A percentile compares a stretch with the other conserved stretches of the same genome.
phyloP scores from a whole-genome alignment of 2,888 invertebrate species.

The Hirudinaria manillensis region DNA sequence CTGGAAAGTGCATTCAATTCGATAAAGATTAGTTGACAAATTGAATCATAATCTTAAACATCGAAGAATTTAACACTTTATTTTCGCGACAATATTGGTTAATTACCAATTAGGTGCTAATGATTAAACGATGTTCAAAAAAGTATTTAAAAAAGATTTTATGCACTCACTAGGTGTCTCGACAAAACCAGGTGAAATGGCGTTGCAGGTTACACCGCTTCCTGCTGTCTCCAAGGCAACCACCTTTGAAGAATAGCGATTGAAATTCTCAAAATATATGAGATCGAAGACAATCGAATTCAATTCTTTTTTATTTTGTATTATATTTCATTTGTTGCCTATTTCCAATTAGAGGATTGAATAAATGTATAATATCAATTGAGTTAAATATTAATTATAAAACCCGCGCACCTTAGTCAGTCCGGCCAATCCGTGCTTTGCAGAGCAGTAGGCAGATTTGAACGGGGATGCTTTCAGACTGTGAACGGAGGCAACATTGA shows the following conservation, averaged over 20 bases:
- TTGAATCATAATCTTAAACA: too few relatives aligned
- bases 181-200: conserved; percentile 50
- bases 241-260: conserved; percentile 40
- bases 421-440: conserved; percentile 50
- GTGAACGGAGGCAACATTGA: conserved; percentile 48
- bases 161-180: conserved; percentile 45
- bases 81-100: too few relatives aligned
- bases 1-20: too few relatives aligned
- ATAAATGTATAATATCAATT: too few relatives aligned
- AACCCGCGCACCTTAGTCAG: conserved; percentile 43
- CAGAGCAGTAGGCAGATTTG: conserved; percentile 47
- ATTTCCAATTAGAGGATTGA: too few relatives aligned
- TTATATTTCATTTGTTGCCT: too few relatives aligned
- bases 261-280: neutral
- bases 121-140: too few relatives aligned
- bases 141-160: neutral
- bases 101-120: too few relatives aligned
- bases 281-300: neutral
- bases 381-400: neutral
- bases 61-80: too few relatives aligned
- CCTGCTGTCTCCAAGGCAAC: conserved; percentile 48
- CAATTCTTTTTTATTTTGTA: neutral
- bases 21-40: too few relatives aligned
- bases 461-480: conserved; percentile 45
- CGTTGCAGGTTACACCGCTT: conserved; percentile 48